These are phyloP conservation scores for Caerostris extrusa DNA, from an alignment of 1,140 invertebrate species.

Conservation along the genomic window DNA sequence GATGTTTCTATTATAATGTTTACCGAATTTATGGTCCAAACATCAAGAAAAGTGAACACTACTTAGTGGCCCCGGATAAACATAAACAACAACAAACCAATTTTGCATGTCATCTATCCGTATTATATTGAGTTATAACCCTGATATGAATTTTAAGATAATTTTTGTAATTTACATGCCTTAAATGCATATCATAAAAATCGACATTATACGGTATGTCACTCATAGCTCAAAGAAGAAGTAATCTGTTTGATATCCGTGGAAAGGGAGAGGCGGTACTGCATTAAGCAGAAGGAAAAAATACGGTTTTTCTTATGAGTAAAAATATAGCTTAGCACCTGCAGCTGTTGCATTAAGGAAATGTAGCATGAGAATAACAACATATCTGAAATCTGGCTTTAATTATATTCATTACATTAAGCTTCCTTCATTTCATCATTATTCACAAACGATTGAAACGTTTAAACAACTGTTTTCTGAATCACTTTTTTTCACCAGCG, in stretches of 20 bases:
- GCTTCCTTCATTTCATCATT: background rate
- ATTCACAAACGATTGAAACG: background rate
- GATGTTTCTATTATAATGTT: no score
- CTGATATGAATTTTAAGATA: no score
- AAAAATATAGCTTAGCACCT: background rate
- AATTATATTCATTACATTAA: conserved; percentile 8
- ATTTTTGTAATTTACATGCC: no score
- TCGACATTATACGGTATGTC: background rate
- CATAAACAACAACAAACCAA: no score
- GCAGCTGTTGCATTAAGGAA: conserved; percentile 11
- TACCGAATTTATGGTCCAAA: no score
- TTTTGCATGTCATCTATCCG: no score
- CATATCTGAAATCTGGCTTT: background rate
- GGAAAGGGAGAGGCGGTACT: background rate
- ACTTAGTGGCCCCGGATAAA: no score
- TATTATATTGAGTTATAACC: no score
- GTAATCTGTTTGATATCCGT: background rate
- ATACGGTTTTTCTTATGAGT: background rate
- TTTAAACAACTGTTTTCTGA: background rate
- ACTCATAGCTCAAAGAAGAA: background rate
- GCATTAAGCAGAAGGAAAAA: background rate
- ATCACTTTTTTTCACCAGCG: no score
- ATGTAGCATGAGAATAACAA: background rate
- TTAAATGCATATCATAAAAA: no score
- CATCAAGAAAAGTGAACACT: no score